A percentile compares a stretch with the other conserved stretches of the same genome.
Evolutionary conservation across 2,888 invertebrate genomes (phyloP).

Genomic region (Formica aserva): DNA sequence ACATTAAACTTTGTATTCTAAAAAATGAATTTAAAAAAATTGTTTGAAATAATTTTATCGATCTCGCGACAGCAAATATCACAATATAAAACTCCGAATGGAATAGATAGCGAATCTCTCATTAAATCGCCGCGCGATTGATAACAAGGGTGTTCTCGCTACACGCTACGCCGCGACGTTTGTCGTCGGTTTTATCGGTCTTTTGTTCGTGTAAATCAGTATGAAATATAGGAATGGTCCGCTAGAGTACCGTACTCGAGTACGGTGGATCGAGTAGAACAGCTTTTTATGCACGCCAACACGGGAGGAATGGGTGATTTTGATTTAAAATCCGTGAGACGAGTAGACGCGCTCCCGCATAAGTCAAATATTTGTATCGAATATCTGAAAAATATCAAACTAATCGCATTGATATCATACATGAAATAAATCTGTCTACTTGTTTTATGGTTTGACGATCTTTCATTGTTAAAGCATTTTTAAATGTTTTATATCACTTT

Average conservation of each 20-base stretch:
- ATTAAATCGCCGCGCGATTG: conserved; percentile 10
- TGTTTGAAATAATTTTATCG: not conserved
- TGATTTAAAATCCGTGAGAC: conserved; percentile 42
- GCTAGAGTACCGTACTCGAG: conserved; percentile 6
- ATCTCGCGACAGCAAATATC: not conserved
- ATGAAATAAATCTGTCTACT: conserved; percentile 14
- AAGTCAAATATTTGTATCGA: not conserved
- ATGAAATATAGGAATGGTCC: conserved; percentile 14
- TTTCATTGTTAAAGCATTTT: not conserved
- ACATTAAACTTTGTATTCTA: conserved; percentile 7
- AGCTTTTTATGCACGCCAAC: conserved; percentile 33
- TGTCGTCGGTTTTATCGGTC: conserved; percentile 11
- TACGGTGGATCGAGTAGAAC: conserved; percentile 5
- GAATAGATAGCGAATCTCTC: not conserved
- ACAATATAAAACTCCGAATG: not conserved
- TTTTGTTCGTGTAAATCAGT: conserved; percentile 27
- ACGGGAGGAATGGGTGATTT: not conserved
- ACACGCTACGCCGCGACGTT: not conserved
- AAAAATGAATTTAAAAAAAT: not conserved
- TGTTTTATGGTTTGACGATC: not conserved
- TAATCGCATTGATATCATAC: conserved; percentile 8
- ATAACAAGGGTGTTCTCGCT: conserved; percentile 5
- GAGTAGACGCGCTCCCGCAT: not conserved
- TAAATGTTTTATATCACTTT: not conserved
- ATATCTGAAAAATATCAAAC: conserved; percentile 8